A percentile compares a stretch with the other conserved stretches of the same genome.
These are phyloP conservation scores for Antheraea mylitta DNA, from an alignment of 1,140 invertebrate species.

Conservation along the genomic window DNA sequence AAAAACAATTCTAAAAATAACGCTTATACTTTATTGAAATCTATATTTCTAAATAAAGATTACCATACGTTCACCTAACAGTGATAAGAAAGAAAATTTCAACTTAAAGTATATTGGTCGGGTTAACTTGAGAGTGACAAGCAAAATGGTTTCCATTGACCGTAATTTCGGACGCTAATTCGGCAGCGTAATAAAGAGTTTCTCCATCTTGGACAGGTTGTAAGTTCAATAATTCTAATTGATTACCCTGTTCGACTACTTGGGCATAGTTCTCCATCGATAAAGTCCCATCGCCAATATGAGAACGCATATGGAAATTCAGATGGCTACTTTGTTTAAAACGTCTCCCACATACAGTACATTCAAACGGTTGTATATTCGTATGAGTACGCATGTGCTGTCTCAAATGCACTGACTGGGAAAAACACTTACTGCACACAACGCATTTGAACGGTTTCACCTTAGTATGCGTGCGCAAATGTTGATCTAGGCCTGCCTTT, in stretches of 20 bases:
- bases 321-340: slow-evolving; percentile 75
- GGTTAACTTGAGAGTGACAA: slow-evolving; percentile 19
- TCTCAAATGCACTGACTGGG: slow-evolving; percentile 70
- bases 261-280: slow-evolving; percentile 39
- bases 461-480: slow-evolving; percentile 84
- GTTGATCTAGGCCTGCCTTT: slow-evolving; percentile 81
- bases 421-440: slow-evolving; percentile 84
- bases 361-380: slow-evolving; percentile 88
- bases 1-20: no score
- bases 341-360: slow-evolving; percentile 79
- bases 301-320: slow-evolving; percentile 73
- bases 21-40: no score
- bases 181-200: slow-evolving; percentile 60
- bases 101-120: slow-evolving; percentile 23
- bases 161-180: slow-evolving; percentile 31
- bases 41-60: no score
- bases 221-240: slow-evolving; percentile 51
- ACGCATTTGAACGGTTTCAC: slow-evolving; percentile 84
- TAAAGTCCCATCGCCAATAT: slow-evolving; percentile 38
- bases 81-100: slow-evolving; percentile 1
- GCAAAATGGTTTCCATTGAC: slow-evolving; percentile 22
- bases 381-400: slow-evolving; percentile 76
- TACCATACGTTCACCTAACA: not conserved
- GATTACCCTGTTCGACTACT: slow-evolving; percentile 26
- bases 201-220: slow-evolving; percentile 59